phyloP scores from a whole-genome alignment of 2,888 invertebrate genomes.

The Limnephilus marmoratus region DNA sequence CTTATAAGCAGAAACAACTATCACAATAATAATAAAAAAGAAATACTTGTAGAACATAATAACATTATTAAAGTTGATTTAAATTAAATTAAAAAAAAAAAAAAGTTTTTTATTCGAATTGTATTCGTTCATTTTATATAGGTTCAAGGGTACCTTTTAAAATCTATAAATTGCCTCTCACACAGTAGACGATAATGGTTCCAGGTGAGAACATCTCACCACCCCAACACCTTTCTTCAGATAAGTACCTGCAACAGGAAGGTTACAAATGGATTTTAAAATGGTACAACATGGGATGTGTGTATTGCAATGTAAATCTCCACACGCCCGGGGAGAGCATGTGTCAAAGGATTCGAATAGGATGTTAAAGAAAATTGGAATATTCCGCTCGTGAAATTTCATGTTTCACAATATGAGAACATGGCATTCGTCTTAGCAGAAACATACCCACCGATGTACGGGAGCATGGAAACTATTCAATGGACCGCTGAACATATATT shows the following conservation, averaged over 20 bases:
- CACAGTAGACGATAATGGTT: background rate
- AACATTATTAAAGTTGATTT: too few species aligned
- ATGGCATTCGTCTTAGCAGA: background rate
- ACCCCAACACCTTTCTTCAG: background rate
- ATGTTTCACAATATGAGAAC: background rate
- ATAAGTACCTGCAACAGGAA: background rate
- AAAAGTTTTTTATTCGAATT: too few species aligned
- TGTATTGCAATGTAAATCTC: background rate
- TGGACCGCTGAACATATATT: background rate
- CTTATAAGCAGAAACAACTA: too few species aligned
- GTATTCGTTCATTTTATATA: too few species aligned
- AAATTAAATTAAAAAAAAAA: too few species aligned
- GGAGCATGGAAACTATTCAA: background rate
- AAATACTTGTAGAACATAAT: too few species aligned
- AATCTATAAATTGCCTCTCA: background rate
- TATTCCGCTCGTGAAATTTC: background rate
- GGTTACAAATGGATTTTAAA: conserved; percentile 2
- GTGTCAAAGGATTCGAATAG: background rate
- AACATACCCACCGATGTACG: background rate
- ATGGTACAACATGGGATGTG: background rate
- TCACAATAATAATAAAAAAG: too few species aligned
- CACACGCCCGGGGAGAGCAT: background rate
- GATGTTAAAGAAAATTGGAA: background rate
- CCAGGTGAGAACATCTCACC: background rate
- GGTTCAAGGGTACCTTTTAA: background rate